A percentile compares a stretch with the other conserved stretches of the same genome.
Evolutionary conservation across 2,797 vertebrate genomes (phyloP).

Genomic region (Ctenopoma multispine): DNA sequence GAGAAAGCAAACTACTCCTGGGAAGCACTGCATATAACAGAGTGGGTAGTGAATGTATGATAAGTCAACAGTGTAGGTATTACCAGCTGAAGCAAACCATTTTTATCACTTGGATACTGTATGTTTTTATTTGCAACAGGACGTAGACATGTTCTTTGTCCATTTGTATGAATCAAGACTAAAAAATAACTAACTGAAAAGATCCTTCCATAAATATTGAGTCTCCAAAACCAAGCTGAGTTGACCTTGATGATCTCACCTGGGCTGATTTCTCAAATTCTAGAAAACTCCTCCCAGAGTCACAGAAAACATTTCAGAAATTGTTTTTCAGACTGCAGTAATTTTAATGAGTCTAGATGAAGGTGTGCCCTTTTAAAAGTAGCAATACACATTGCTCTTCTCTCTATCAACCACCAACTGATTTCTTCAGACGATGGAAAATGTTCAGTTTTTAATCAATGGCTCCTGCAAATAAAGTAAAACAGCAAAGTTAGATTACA

Average conservation of each 20-base stretch:
- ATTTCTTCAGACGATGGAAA: slow-evolving; percentile 28
- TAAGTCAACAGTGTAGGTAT: slow-evolving; percentile 1
- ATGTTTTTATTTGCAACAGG: background rate
- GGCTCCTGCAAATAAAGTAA: slow-evolving; percentile 72
- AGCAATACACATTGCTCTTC: background rate
- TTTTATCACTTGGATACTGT: background rate
- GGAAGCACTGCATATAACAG: background rate
- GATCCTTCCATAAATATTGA: background rate
- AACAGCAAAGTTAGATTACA: slow-evolving; percentile 13
- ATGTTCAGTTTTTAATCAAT: slow-evolving; percentile 69
- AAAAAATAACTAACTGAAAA: background rate
- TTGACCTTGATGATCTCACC: slow-evolving; percentile 2
- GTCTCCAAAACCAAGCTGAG: background rate
- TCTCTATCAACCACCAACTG: slow-evolving; percentile 13
- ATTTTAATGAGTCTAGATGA: slow-evolving; percentile 4
- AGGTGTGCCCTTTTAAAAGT: background rate
- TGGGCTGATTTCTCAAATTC: background rate
- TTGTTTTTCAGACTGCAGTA: background rate
- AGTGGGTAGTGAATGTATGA: background rate
- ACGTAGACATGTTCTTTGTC: background rate
- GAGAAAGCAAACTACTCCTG: background rate
- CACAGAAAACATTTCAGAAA: background rate
- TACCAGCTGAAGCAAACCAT: background rate
- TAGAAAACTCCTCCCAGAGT: slow-evolving; percentile 4
- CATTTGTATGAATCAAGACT: background rate